A percentile compares a stretch with the other conserved stretches of the same genome.
These are phyloP conservation scores for Ormyrus thymus DNA, from an alignment of 2,888 invertebrate genomes.

Conservation along the genomic window DNA sequence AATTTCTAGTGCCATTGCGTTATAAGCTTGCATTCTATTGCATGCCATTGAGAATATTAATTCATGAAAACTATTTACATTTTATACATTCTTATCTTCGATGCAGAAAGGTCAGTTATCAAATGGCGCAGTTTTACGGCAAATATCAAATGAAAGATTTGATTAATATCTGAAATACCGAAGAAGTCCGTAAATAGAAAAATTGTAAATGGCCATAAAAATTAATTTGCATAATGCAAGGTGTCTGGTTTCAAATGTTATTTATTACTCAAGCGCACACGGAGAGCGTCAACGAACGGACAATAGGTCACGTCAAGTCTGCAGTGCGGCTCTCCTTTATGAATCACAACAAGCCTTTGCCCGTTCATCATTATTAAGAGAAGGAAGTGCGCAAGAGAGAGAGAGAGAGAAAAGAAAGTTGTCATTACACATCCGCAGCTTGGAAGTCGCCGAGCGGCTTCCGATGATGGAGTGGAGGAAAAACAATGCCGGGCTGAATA, in stretches of 20 bases:
- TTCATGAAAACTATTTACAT: too few relatives aligned
- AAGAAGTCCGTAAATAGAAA: not conserved
- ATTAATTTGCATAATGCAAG: slow-evolving; percentile 14
- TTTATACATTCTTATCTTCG: too few relatives aligned
- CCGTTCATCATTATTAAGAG: slow-evolving; percentile 29
- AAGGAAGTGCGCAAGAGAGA: slow-evolving; percentile 2
- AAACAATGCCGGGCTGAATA: slow-evolving; percentile 1
- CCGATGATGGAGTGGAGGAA: not conserved
- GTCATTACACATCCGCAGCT: slow-evolving; percentile 12
- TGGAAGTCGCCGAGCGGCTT: not conserved
- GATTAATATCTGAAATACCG: too few relatives aligned
- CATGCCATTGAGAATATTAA: too few relatives aligned
- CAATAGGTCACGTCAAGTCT: slow-evolving; percentile 19
- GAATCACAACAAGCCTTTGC: slow-evolving; percentile 37
- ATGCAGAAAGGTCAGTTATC: too few relatives aligned
- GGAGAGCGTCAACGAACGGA: slow-evolving; percentile 32
- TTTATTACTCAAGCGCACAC: slow-evolving; percentile 20
- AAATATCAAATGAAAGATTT: too few relatives aligned
- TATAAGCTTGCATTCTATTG: too few relatives aligned
- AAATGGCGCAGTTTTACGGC: too few relatives aligned
- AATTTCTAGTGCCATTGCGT: too few relatives aligned
- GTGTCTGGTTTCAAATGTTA: slow-evolving; percentile 33
- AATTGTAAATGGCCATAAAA: slow-evolving; percentile 2
- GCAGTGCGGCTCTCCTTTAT: slow-evolving; percentile 35
- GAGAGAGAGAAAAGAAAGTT: slow-evolving; percentile 9